Base-by-base conservation (phyloP, 1,140 invertebrate genomes). In the Thalassaphorura encarpata region DNA sequence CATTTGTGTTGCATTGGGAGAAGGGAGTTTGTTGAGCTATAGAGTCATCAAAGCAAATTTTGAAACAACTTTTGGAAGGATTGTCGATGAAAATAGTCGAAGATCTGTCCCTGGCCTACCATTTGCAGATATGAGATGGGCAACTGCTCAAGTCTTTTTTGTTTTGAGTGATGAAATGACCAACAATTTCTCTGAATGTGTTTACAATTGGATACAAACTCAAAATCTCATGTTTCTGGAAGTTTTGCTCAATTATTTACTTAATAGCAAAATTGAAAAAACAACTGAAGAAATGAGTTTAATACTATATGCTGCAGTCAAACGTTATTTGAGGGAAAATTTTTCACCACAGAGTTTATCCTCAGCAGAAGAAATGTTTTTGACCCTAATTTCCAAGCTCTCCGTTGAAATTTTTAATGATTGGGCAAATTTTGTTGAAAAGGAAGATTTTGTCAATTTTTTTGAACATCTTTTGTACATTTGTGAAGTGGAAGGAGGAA, bases 61-160 rank as follows among this genome's bases (percentile, higher is more conserved):
- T n/a, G n/a, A n/a, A n/a, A n/a, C n/a, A n/a, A n/a, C n/a, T n/a
- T n/a, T n/a, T n/a, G n/a, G n/a, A n/a, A n/a, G n/a, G n/a, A n/a
- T n/a, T n/a, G n/a, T n/a, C n/a, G n/a, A n/a, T 29, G 28, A 42
- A 2, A 21, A 1, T 19, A 26, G 31, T 3, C 24, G 59, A 27
- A 53, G 49, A 24, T 1, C n/a, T 13, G 28, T 61, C 21, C 54
- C 52, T 3, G 51, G 52, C 16, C 29, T 61, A 13, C 51, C 52
- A 1, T 18, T 43, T 42, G 43, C 52, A 1, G 60, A 61, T 46
- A 18, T 2, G 24, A 23, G 5, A 2, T 23, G 55, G 8, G 49
- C 26, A 13, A 53, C 19, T 21, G 52, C 49, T 3, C 27, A 23
- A 40, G 26, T 57, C 15, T 18, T 4, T 6, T 51, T 26, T 15